Conservation (phyloP, 2,113 vertebrate genomes). For the Bettongia penicillata region DNA sequence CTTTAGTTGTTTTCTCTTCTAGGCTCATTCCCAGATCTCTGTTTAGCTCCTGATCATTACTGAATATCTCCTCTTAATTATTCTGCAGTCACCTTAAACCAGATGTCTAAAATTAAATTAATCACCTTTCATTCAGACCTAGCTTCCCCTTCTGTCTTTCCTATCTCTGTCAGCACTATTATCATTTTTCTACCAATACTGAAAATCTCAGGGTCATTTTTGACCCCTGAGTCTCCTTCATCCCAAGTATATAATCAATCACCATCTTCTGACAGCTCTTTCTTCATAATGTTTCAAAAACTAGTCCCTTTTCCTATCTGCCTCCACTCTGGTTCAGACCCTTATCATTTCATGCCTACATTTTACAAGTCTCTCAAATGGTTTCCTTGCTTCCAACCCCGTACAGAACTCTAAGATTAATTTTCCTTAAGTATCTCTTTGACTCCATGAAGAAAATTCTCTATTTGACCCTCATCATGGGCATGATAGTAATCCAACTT, state of each 20-base stretch:
- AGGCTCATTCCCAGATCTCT: not conserved
- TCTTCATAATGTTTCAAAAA: not conserved
- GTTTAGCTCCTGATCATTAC: not conserved
- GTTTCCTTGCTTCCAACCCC: not conserved
- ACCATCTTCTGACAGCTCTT: not conserved
- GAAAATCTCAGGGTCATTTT: not conserved
- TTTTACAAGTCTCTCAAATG: not conserved
- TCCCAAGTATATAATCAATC: not conserved
- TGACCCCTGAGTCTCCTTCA: not conserved
- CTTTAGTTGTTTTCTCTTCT: not conserved
- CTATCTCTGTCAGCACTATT: not conserved
- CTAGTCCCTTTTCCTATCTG: not conserved
- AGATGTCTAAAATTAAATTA: not conserved
- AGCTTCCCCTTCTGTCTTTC: not conserved
- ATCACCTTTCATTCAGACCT: fast-evolving
- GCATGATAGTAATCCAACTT: not conserved
- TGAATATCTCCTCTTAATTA: not conserved
- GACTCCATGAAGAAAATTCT: not conserved
- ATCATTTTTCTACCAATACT: not conserved
- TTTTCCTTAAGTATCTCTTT: not conserved
- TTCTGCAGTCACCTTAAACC: not conserved
- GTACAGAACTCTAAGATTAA: not conserved
- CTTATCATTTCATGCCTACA: not conserved
- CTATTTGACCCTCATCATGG: not conserved
- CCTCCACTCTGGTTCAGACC: not conserved